These are phyloP conservation scores for Alectoris magna DNA, from an alignment of 2,797 vertebrate genomes.

Conservation along the genomic window DNA sequence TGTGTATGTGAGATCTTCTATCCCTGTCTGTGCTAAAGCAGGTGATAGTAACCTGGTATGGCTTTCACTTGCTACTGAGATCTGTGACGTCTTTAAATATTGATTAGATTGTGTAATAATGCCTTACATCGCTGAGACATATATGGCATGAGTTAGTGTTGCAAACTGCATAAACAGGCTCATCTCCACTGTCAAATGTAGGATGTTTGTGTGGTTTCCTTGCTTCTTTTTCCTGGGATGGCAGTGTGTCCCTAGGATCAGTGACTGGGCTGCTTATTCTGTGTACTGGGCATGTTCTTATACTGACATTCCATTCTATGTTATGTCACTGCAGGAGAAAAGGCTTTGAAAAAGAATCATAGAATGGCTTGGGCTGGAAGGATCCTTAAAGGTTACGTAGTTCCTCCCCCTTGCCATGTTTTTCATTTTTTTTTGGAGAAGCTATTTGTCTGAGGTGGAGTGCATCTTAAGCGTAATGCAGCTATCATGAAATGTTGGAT, in stretches of 20 bases:
- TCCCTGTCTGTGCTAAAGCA: background rate
- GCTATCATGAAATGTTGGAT: background rate
- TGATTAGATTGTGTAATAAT: background rate
- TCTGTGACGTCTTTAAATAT: conserved; percentile 35
- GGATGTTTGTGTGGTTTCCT: background rate
- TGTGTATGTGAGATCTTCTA: background rate
- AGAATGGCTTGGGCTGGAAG: too few relatives aligned
- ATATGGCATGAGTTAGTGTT: background rate
- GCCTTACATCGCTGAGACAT: background rate
- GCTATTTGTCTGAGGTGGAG: background rate
- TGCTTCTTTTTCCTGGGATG: background rate
- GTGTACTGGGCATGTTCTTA: background rate
- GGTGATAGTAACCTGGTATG: background rate
- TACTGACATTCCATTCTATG: background rate
- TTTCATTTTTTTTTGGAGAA: background rate
- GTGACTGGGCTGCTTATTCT: background rate
- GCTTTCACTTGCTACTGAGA: conserved; percentile 17
- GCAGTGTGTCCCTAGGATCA: background rate
- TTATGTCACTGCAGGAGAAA: background rate
- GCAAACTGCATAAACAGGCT: background rate
- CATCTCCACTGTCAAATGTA: background rate
- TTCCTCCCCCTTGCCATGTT: too few relatives aligned
- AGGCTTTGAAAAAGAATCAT: background rate
- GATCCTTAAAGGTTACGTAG: too few relatives aligned
- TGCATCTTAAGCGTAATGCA: background rate